Conservation (phyloP, 35 echinoderm and acorn worm species). For the Apostichopus californicus region DNA sequence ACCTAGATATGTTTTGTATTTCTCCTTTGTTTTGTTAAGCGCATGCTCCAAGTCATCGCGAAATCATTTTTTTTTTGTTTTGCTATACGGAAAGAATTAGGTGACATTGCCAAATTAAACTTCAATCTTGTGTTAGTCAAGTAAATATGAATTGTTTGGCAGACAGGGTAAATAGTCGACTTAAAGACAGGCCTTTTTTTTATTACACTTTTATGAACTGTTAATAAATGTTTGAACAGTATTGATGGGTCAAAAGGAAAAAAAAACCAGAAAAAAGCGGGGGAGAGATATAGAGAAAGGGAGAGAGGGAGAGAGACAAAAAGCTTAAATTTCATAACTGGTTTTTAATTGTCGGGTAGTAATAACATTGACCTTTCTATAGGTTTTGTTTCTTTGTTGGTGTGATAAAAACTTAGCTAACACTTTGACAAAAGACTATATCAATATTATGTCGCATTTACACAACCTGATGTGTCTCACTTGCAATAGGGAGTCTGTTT, state of each 20-base stretch:
- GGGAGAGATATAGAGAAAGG: background rate
- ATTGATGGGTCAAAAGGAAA: background rate
- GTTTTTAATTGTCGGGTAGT: background rate
- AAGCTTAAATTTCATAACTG: background rate
- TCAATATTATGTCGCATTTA: constrained; percentile 33
- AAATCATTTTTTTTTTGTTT: too few species aligned
- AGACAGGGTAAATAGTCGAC: too few species aligned
- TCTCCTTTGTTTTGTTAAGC: too few species aligned
- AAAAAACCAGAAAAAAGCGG: too few species aligned
- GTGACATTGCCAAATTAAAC: too few species aligned
- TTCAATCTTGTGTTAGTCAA: too few species aligned
- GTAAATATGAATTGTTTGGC: too few species aligned
- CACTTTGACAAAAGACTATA: constrained; percentile 24
- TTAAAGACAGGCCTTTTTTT: too few species aligned
- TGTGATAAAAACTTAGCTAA: constrained; percentile 10
- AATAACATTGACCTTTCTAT: constrained; percentile 13
- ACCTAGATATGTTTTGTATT: too few species aligned
- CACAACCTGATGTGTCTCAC: background rate
- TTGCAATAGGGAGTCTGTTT: background rate
- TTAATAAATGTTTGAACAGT: background rate
- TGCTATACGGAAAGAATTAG: too few species aligned
- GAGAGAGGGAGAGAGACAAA: too few species aligned
- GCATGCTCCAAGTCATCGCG: too few species aligned
- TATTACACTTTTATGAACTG: background rate
- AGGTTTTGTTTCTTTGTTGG: background rate